phyloP scores from a whole-genome alignment of 64 coral and sea anemone genomes.

The Porites australiensis region DNA sequence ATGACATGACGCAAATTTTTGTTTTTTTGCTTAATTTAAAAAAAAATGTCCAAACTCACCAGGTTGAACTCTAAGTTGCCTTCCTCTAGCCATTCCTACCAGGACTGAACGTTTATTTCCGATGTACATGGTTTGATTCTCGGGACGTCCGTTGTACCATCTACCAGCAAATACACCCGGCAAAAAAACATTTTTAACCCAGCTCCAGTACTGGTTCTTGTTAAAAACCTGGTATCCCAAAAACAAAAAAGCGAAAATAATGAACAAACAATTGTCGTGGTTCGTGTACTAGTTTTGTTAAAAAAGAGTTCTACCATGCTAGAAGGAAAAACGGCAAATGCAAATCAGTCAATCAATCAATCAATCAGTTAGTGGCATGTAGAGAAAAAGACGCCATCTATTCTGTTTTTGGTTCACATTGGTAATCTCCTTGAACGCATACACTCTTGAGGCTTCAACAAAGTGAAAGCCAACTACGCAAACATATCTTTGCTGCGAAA shows the following conservation, averaged over 20 bases:
- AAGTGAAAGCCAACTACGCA: no score
- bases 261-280: background rate
- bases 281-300: no score
- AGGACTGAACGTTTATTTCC: constrained; percentile 55
- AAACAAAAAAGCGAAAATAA: background rate
- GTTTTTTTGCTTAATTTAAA: no score
- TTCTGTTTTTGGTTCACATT: no score
- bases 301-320: no score
- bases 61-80: constrained; percentile 62
- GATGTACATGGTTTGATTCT: constrained; percentile 39
- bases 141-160: constrained; percentile 54
- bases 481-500: no score
- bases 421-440: no score
- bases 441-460: no score
- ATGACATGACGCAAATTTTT: background rate
- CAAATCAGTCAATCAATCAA: no score
- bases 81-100: constrained; percentile 62
- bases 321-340: no score
- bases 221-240: constrained; percentile 2
- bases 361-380: no score
- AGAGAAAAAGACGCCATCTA: no score
- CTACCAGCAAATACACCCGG: constrained; percentile 52
- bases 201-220: constrained; percentile 30
- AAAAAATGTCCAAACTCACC: constrained; percentile 2
- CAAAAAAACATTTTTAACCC: constrained; percentile 43